These are phyloP conservation scores for Leucoma salicis DNA, from an alignment of 2,888 invertebrate genomes.

Conservation along the genomic window DNA sequence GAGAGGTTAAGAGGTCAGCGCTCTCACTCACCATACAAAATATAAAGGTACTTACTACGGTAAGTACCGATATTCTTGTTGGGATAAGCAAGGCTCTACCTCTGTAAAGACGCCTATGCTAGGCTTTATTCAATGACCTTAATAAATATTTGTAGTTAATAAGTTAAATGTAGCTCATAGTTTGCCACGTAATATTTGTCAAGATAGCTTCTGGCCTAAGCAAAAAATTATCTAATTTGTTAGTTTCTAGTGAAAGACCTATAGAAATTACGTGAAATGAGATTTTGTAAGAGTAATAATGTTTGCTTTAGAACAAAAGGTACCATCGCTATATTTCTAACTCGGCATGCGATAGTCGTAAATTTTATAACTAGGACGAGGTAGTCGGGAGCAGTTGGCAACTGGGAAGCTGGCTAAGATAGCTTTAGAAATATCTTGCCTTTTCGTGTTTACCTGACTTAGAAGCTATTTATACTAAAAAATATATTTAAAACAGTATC, in stretches of 20 bases:
- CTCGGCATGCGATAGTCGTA: conserved; percentile 35
- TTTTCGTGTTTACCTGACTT: too few relatives aligned
- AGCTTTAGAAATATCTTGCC: conserved; percentile 18
- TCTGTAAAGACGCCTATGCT: too few relatives aligned
- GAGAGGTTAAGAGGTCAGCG: too few relatives aligned
- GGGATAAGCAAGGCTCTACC: too few relatives aligned
- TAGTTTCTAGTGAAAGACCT: conserved; percentile 8
- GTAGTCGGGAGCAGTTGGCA: conserved; percentile 23
- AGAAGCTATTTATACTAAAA: too few relatives aligned
- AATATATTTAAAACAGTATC: too few relatives aligned
- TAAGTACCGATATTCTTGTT: too few relatives aligned
- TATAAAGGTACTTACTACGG: too few relatives aligned
- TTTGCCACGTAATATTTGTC: conserved; percentile 1
- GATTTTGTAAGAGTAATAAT: conserved; percentile 14
- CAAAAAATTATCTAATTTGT: conserved; percentile 15
- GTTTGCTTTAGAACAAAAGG: conserved; percentile 17
- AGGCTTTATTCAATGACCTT: too few relatives aligned
- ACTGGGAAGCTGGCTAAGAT: conserved; percentile 10
- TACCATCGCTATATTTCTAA: conserved; percentile 17
- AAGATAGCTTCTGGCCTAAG: not conserved
- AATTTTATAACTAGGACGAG: conserved; percentile 39
- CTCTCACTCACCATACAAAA: too few relatives aligned
- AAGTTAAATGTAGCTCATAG: not conserved
- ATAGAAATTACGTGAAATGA: conserved; percentile 12
- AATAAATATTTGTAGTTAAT: too few relatives aligned